Percentiles rank a stretch among this genome's conserved stretches.
Evolutionary conservation across 2,797 vertebrate species (phyloP).

Genomic region (Anabacerthia variegaticeps): DNA sequence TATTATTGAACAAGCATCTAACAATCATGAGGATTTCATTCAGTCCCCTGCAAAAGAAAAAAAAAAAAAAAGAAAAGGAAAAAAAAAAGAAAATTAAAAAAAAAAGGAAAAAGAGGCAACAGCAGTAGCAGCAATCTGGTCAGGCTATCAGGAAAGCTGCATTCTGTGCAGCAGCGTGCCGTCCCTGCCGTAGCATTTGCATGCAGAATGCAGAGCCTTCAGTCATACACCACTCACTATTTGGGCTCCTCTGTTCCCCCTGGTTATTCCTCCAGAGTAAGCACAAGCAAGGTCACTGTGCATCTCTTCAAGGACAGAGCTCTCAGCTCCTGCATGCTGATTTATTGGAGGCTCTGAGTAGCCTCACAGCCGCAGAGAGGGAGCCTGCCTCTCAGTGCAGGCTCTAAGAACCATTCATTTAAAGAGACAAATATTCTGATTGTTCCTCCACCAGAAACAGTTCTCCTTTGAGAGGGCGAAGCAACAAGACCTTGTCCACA

Average conservation of each 20-base stretch:
- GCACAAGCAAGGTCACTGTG: constrained; percentile 85
- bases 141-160: constrained; percentile 2
- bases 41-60: background rate
- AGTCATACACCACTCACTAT: constrained; percentile 12
- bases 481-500: constrained; percentile 21
- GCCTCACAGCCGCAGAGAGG: constrained; percentile 28
- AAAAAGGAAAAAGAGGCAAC: no score
- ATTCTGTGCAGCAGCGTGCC: background rate
- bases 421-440: constrained; percentile 50
- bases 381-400: constrained; percentile 23
- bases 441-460: background rate
- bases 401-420: constrained; percentile 25
- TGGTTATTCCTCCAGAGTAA: constrained; percentile 40
- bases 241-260: background rate
- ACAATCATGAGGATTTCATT: constrained; percentile 44
- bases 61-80: no score
- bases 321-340: constrained; percentile 62
- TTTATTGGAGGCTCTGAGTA: constrained; percentile 52
- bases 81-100: background rate
- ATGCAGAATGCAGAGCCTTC: constrained; percentile 26
- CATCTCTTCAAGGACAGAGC: constrained; percentile 77
- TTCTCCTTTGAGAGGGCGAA: background rate
- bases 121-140: constrained; percentile 1
- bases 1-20: constrained; percentile 14
- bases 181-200: constrained; percentile 7